Conservation (phyloP, 1,140 invertebrate species). For the Lasaia peninsularis region DNA sequence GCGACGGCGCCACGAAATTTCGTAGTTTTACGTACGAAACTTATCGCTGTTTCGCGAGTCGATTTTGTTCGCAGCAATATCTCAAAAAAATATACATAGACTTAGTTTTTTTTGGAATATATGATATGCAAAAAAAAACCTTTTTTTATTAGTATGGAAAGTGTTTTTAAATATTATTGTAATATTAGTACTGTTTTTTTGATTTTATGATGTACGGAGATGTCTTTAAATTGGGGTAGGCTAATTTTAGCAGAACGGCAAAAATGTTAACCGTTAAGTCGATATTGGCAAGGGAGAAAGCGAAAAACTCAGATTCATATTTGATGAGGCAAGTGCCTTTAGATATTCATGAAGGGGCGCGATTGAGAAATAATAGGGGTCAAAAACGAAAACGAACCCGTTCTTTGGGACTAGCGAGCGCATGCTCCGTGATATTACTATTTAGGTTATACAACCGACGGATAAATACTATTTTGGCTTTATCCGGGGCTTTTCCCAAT, state of each 20-base stretch:
- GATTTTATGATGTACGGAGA: too few species aligned
- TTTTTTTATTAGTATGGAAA: too few species aligned
- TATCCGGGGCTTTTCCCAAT: too few species aligned
- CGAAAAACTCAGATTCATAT: conserved; percentile 34
- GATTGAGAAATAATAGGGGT: conserved; percentile 31
- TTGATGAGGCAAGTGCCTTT: conserved; percentile 30
- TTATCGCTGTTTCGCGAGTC: too few species aligned
- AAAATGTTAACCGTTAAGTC: conserved; percentile 23
- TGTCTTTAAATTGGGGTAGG: background rate
- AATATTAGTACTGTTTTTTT: too few species aligned
- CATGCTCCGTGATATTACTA: conserved; percentile 14
- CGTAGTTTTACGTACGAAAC: too few species aligned
- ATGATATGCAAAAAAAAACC: too few species aligned
- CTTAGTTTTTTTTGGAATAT: too few species aligned
- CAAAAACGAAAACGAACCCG: background rate
- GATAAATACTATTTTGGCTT: background rate
- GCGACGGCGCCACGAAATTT: too few species aligned
- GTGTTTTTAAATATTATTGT: too few species aligned
- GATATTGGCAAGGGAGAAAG: conserved; percentile 19
- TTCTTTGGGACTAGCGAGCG: background rate
- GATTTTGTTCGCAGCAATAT: too few species aligned
- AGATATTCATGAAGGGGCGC: conserved; percentile 31
- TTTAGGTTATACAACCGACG: conserved; percentile 18
- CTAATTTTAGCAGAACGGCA: background rate
- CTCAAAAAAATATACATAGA: too few species aligned